Percentiles rank a stretch among this genome's conserved stretches.
phyloP scores from a whole-genome alignment of 2,888 invertebrate genomes.

The Acleris sparsana region DNA sequence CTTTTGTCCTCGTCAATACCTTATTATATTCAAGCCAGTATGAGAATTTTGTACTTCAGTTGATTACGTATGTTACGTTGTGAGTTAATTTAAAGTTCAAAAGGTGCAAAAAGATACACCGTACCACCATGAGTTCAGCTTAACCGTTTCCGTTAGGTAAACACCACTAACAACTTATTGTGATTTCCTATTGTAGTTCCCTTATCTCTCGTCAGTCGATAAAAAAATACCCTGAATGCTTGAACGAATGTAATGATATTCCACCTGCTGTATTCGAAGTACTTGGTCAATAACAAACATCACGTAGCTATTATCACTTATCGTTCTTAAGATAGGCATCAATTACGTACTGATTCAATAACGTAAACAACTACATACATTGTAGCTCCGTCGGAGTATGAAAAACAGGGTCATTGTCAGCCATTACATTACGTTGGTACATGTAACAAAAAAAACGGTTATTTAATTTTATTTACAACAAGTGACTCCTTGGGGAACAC shows the following conservation, averaged over 20 bases:
- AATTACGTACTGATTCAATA: slow-evolving; percentile 15
- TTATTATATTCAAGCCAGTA: too few relatives aligned
- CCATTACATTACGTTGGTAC: not conserved
- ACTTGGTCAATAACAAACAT: not conserved
- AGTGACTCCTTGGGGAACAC: too few relatives aligned
- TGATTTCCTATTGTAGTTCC: slow-evolving; percentile 8
- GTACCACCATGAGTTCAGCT: too few relatives aligned
- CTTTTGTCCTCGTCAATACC: too few relatives aligned
- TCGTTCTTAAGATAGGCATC: slow-evolving; percentile 17
- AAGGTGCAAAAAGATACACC: too few relatives aligned
- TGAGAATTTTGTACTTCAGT: too few relatives aligned
- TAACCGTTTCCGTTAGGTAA: too few relatives aligned
- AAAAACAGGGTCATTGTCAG: not conserved
- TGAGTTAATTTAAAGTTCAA: too few relatives aligned
- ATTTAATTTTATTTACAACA: too few relatives aligned
- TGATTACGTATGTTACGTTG: too few relatives aligned
- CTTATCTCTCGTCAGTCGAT: slow-evolving; percentile 30
- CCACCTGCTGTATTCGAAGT: slow-evolving; percentile 14
- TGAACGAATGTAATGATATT: slow-evolving; percentile 19
- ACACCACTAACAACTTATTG: too few relatives aligned
- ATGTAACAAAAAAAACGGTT: too few relatives aligned
- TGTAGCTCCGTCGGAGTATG: not conserved
- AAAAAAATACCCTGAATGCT: slow-evolving; percentile 27
- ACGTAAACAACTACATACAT: slow-evolving; percentile 8
- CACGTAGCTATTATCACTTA: not conserved